Evolutionary conservation across 2,113 vertebrate species (phyloP), one percentile per base, ranked within the genome.

Genomic region (Macquaria australasica): DNA sequence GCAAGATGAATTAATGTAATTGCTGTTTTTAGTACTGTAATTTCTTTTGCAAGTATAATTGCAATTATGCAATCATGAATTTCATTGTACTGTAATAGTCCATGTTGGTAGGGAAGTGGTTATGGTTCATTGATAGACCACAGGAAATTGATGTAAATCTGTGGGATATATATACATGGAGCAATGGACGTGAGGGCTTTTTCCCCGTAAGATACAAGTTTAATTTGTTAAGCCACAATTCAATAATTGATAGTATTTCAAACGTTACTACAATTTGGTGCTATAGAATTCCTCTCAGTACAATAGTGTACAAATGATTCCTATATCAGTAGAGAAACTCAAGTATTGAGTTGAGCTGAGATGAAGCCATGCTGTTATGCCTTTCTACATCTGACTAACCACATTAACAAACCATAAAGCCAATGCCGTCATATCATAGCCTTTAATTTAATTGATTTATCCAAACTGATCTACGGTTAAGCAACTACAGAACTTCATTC

Each of bases 31-130:
- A 59, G 69, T 16, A 15, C 1, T 60, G 31, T 71, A 37, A 90
- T 79, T 85, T 51, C 14, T 75, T 66, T 67, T 31, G 48, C 45
- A 63, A 12, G 3, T 34, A 64, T 82, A 9, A 50, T 58, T 84
- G 43, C 72, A 77, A 83, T 58, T 66, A 71, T 16, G 23, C 31
- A 75, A 43, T 77, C 56, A 62, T 16, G 6, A 8, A 25, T 74
- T n/a, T 34, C 15, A 58, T 39, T 78, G 28, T 62, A 51, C 56
- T 55, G 63, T 37, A 55, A 18, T 34, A 43, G 1, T 68, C 31
- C 23, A 34, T 77, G 58, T 79, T 63, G 14, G 39, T 6, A 3
- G 31, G 34, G 50, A 70, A 81, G 87, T 41, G 45, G 45, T 50
- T 23, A 23, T 43, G 55, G 67, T 58, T 77, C 50, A 69, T 6